Percentiles rank a stretch among this genome's conserved stretches.
Evolutionary conservation across 2,888 invertebrate genomes (phyloP).

Genomic region (Harpalus rubripes): DNA sequence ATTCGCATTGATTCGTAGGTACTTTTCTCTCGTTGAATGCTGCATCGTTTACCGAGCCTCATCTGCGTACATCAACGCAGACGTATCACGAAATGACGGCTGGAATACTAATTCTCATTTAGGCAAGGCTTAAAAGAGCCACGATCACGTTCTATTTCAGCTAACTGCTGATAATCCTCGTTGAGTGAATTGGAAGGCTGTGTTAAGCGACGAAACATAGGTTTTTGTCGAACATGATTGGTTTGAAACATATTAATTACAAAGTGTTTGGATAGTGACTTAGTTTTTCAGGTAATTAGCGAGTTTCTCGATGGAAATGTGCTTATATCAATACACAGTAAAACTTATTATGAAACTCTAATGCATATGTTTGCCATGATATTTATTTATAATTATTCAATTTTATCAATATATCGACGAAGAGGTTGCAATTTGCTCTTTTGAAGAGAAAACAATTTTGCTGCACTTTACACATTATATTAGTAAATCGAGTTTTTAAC

Average conservation of each 20-base stretch:
- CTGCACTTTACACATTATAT: too few species aligned
- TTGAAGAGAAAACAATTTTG: too few species aligned
- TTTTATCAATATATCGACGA: too few species aligned
- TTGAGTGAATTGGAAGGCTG: not conserved
- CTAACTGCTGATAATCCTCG: conserved; percentile 30
- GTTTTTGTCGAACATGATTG: not conserved
- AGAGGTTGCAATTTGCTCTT: too few species aligned
- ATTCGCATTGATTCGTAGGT: not conserved
- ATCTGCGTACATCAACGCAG: conserved; percentile 20
- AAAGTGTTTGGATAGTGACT: not conserved
- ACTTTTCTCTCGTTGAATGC: not conserved
- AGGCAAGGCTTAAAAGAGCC: conserved; percentile 39
- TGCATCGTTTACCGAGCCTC: conserved; percentile 17
- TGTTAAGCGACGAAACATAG: not conserved
- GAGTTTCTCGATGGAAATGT: not conserved
- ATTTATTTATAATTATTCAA: too few species aligned
- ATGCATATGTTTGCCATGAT: too few species aligned
- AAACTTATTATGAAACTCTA: too few species aligned
- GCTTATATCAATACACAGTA: too few species aligned
- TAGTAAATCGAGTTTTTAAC: too few species aligned
- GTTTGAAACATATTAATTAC: not conserved
- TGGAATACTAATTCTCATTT: conserved; percentile 55
- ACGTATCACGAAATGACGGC: conserved; percentile 31
- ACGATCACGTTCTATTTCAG: conserved; percentile 14
- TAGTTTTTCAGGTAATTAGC: not conserved